phyloP scores from a whole-genome alignment of 2,797 vertebrate genomes.

The Intellagama lesueurii region DNA sequence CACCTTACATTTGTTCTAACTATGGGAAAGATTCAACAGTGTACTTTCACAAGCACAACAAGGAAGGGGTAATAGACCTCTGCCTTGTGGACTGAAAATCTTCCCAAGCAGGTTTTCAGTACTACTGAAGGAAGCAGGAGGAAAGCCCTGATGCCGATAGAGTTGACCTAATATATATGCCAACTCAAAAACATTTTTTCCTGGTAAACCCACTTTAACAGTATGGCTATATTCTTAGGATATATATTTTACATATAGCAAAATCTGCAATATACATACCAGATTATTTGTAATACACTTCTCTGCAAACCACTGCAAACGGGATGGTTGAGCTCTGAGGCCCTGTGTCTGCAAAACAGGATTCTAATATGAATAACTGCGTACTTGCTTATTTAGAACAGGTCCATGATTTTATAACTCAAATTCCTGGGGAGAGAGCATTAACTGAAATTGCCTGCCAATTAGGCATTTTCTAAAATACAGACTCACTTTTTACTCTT shows the following conservation, averaged over 20 bases:
- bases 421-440: background rate
- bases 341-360: constrained; percentile 88
- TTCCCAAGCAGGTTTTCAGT: background rate
- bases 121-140: background rate
- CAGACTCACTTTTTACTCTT: background rate
- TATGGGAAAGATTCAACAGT: background rate
- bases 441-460: background rate
- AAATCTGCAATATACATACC: constrained; percentile 72
- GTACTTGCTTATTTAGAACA: background rate
- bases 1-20: background rate
- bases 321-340: constrained; percentile 84
- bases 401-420: background rate
- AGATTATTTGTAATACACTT: constrained; percentile 84
- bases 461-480: background rate
- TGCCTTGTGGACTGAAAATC: background rate
- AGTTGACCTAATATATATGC: too few relatives aligned
- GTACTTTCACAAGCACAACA: background rate
- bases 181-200: too few relatives aligned
- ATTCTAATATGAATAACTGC: constrained; percentile 36
- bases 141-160: background rate
- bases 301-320: constrained; percentile 90
- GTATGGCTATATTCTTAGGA: too few relatives aligned
- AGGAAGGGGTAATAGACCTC: background rate
- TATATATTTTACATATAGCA: background rate
- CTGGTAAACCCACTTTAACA: too few relatives aligned